Conservation (phyloP, 2,113 vertebrate genomes). For the Sorex fumeus region DNA sequence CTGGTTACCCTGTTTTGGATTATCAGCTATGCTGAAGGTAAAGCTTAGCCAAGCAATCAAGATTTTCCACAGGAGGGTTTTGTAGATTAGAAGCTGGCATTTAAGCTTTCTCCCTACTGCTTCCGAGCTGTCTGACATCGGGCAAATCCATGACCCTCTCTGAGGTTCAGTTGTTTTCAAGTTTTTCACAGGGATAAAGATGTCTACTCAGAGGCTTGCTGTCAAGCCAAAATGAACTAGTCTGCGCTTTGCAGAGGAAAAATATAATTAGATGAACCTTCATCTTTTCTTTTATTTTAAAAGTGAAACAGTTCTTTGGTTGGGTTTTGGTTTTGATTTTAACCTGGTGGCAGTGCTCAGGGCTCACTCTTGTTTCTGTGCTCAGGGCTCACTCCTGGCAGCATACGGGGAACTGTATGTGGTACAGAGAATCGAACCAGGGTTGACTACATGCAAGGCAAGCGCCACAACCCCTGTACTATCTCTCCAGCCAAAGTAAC, state of each 20-base stretch:
- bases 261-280: neutral
- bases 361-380: too few species aligned
- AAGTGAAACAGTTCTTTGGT: too few species aligned
- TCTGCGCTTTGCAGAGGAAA: neutral
- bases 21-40: neutral
- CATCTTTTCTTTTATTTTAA: too few species aligned
- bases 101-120: neutral
- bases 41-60: neutral
- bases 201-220: constrained; percentile 12
- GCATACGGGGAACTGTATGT: too few species aligned
- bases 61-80: neutral
- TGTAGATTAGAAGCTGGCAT: neutral
- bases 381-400: too few species aligned
- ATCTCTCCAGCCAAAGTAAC: too few species aligned
- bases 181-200: neutral
- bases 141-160: constrained; percentile 1
- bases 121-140: neutral
- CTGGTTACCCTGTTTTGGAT: constrained; percentile 20
- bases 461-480: too few species aligned
- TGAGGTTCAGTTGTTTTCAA: constrained; percentile 52
- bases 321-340: too few species aligned
- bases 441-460: too few species aligned
- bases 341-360: too few species aligned
- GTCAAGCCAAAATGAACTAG: constrained; percentile 32
- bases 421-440: too few species aligned